Conservation (phyloP, 2,888 invertebrate species). For the Venusia cambrica region DNA sequence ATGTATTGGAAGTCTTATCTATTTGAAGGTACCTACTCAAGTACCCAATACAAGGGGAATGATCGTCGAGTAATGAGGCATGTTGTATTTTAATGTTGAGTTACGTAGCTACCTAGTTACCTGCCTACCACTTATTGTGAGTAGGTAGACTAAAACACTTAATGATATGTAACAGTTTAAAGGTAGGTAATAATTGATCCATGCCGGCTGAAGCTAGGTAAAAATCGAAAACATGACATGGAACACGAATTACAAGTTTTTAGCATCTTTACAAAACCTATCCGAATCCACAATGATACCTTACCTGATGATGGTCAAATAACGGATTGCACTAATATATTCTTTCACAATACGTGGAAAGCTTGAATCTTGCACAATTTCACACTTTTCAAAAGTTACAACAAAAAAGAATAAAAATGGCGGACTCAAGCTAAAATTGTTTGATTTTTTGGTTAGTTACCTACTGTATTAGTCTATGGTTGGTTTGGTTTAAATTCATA, state of each 20-base stretch:
- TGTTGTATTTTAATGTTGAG: too few relatives aligned
- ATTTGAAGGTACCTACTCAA: too few relatives aligned
- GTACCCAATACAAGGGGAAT: too few relatives aligned
- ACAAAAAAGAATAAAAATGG: conserved; percentile 48
- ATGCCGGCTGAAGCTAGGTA: conserved; percentile 5
- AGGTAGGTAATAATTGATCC: not conserved
- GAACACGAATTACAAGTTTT: not conserved
- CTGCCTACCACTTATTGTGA: too few relatives aligned
- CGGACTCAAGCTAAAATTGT: conserved; percentile 31
- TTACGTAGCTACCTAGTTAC: too few relatives aligned
- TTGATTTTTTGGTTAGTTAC: conserved; percentile 3
- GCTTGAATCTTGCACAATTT: not conserved
- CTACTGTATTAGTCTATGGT: too few relatives aligned
- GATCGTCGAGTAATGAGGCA: too few relatives aligned
- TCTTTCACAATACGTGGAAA: not conserved
- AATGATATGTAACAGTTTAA: too few relatives aligned
- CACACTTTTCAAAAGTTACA: conserved; percentile 9
- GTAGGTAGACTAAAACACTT: too few relatives aligned
- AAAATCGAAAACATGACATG: conserved; percentile 12
- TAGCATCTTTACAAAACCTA: not conserved
- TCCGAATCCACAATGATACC: not conserved
- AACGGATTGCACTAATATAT: not conserved
- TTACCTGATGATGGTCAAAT: conserved; percentile 12
- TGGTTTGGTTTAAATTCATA: too few relatives aligned
- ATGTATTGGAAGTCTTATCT: too few relatives aligned